Evolutionary conservation across 2,113 vertebrate species (phyloP).

Genomic region (Actinemys pallida): DNA sequence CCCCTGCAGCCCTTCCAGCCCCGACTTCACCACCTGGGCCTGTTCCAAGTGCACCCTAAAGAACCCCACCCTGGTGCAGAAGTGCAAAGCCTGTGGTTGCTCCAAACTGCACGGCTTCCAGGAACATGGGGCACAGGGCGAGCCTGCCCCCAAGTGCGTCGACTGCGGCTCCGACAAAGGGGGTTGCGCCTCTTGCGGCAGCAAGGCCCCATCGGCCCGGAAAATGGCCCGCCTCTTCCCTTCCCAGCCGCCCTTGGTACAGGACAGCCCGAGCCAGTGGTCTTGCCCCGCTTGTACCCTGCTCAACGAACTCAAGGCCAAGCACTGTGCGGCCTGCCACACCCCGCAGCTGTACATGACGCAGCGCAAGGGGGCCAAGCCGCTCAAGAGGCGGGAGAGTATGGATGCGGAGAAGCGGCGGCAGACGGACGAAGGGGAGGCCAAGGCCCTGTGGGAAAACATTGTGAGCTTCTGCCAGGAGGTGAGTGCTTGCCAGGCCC

Average conservation of each 20-base stretch:
- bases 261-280: conserved; percentile 85
- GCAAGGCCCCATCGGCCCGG: conserved; percentile 68
- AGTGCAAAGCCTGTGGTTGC: conserved; percentile 91
- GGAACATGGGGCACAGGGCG: conserved; percentile 75
- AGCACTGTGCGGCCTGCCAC: conserved; percentile 94
- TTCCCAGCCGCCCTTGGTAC: conserved; percentile 15
- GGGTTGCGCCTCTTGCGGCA: conserved; percentile 64
- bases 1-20: conserved; percentile 92
- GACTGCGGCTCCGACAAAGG: conserved; percentile 79
- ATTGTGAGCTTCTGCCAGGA: conserved; percentile 96
- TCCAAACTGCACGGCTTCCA: conserved; percentile 98
- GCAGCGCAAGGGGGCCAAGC: conserved; percentile 84
- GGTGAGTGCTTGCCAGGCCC: conserved; percentile 79
- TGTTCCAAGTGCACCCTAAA: conserved; percentile 95
- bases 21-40: conserved; percentile 95
- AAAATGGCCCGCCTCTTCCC: conserved; percentile 82
- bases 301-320: conserved; percentile 88
- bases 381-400: conserved; percentile 92
- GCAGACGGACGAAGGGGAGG: conserved; percentile 94
- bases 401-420: conserved; percentile 94
- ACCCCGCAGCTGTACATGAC: conserved; percentile 91
- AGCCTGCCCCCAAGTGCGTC: conserved; percentile 71
- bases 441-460: conserved; percentile 97
- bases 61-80: conserved; percentile 87
- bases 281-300: conserved; percentile 94